Evolutionary conservation across 2,113 vertebrate genomes (phyloP), one percentile per base, ranked within the genome.

Genomic region (Progne subis): DNA sequence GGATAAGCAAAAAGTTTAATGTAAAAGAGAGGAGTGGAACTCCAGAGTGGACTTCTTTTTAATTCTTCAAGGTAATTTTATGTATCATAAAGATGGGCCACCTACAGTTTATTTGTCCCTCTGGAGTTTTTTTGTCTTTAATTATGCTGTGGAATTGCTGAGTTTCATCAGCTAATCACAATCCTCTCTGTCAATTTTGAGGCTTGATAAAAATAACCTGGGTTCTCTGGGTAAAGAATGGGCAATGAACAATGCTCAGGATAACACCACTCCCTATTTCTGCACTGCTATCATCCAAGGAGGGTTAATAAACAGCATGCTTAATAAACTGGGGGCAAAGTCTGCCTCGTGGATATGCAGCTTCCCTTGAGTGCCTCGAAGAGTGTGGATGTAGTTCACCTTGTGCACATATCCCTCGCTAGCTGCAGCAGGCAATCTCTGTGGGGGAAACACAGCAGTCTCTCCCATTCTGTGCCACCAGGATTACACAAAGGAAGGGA

Each of bases 401-500:
- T 41, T 44, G 34, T 25, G 13, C 78, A 75, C 52, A 17, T 29
- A 72, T 8, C 59, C 43, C 68, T 67, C 17, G 1, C 55, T 21
- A 65, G 75, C 24, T 61, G 77, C 43, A 83, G 65, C 64, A 77
- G 70, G 83, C 32, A 2, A 20, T 44, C 64, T 81, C 81, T n/a
- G 64, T 34, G 55, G 86, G 93, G 91, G 71, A 97, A 95, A 75
- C 65, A 53, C n/a, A 68, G 81, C 71, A 93, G 83, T 60, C 90
- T 53, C 89, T 92, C 69, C 80, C 86, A 65, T 92, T 95, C 61
- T 91, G 61, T 79, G 72, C 81, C 92, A 96, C 77, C 65, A 94
- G 80, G 52, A 65, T 92, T 90, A 86, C 55, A 96, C 93, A 95
- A 95, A 95, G 86, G 86, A 96, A 75, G 78, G 94, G 89, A 95